Base-by-base conservation (phyloP, 92 coral and sea anemone species). In the Epizoanthus ramosus region DNA sequence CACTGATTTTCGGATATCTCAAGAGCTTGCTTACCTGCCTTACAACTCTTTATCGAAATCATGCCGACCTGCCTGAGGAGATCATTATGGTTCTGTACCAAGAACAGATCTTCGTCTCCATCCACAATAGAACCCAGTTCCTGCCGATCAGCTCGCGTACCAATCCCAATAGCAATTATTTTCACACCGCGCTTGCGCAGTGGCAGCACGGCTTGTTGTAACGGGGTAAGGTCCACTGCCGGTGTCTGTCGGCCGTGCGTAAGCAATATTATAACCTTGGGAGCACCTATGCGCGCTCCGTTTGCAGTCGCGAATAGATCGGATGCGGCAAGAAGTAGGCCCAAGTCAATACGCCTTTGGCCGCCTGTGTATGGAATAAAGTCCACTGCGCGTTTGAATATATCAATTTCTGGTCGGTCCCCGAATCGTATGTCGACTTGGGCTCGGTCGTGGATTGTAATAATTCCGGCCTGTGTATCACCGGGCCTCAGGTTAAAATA, bases 361-460 rank as follows among this genome's bases (percentile, higher is more conserved):
- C 82, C 82, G 33, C 82, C 82, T 3, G 82, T 59, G 58, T 59
- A 59, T 2, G 82, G 82, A 7, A 77, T 57, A 3, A 60, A 77
- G 39, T 77, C 70, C 57, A 77, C 45, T 10, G 82, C 82, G 5
- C 58, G 82, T 58, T 77, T 77, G 58, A 77, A 77, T 39, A 77
- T 60, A 8, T 61, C 70, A 18, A 77, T 60, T 9, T 77, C 57
- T 50, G 82, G 82, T 8, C 70, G 58, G 57, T 77, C 70, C 12
- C 70, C 82, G 52, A 77, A 77, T 19, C 82, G 82, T 5, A 77
- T 77, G 10, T 77, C 70, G 8, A 77, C 82, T 37, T 77, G 82
- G 3, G 82, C 71, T 15, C 53, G 70, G 17, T 77, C 58, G 13
- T 77, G 82, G 39, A 77, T 39, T 2, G 82, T 77, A 12, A 77